A percentile compares a stretch with the other conserved stretches of the same genome.
Evolutionary conservation across 1,140 invertebrate species (phyloP).

Genomic region (Gryon sp.): DNA sequence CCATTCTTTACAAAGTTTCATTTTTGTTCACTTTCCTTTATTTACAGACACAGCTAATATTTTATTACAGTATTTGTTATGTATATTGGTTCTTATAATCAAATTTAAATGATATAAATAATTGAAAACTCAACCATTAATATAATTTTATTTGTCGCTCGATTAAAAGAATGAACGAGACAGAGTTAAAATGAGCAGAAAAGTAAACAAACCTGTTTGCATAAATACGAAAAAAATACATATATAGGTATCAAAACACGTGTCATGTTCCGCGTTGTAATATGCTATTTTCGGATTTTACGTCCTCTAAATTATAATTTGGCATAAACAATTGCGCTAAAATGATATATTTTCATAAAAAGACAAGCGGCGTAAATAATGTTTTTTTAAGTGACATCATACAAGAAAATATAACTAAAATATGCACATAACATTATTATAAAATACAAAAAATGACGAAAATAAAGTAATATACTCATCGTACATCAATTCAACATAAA

Average conservation of each 20-base stretch:
- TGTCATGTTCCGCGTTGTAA: conserved; percentile 44
- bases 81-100: too few relatives aligned
- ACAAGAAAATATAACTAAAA: too few relatives aligned
- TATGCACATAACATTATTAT: too few relatives aligned
- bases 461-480: too few relatives aligned
- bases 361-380: too few relatives aligned
- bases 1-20: conserved; percentile 22
- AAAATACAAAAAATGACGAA: too few relatives aligned
- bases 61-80: background rate
- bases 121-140: conserved; percentile 1
- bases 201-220: conserved; percentile 42
- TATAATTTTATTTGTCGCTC: conserved; percentile 4
- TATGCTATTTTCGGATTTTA: conserved; percentile 71
- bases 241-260: conserved; percentile 23
- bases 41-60: conserved; percentile 22
- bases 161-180: conserved; percentile 29
- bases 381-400: too few relatives aligned
- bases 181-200: conserved; percentile 15
- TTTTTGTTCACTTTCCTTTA: background rate
- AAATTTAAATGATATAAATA: too few relatives aligned
- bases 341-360: conserved; percentile 22
- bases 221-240: conserved; percentile 21
- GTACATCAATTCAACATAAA: too few relatives aligned
- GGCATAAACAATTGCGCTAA: conserved; percentile 29
- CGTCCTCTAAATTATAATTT: conserved; percentile 68